Base-by-base conservation (phyloP, 2,797 vertebrate species). In the Mastacembelus armatus region DNA sequence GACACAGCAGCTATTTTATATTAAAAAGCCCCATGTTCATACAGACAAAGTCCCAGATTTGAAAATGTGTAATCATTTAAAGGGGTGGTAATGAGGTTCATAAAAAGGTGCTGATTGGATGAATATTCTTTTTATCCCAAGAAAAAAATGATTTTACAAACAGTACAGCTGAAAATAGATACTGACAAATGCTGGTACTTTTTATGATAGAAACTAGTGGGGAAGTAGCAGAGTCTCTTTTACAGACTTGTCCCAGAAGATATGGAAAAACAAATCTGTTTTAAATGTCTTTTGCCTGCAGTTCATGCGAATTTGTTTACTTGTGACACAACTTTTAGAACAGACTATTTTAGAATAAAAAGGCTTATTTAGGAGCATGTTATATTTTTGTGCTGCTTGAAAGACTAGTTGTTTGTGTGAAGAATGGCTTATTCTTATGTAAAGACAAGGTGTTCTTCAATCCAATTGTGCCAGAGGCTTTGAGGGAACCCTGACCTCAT, bases 401-500 rank as follows among this genome's bases (percentile, higher is more conserved):
- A 69, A 71, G 43, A 35, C 24, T 49, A 43, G 18, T 5, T 32
- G 71, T 83, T 78, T 74, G 59, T 18, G 38, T 51, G 22, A 52
- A 56, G 65, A 70, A 63, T 4, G 52, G 81, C 76, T 88, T 81
- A 71, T 81, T 16, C n/a, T 84, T 69, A 42, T 50, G 66, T 63
- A 47, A 81, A 78, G 71, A 62, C 48, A 10, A 74, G 77, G 77
- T 55, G 51, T 74, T 87, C 73, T 79, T 75, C 42, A 52, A 56
- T 78, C 68, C 78, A 80, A 82, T 88, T 81, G 82, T 56, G 51
- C 42, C 18, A 24, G 65, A 45, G 68, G 74, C 81, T 62, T 71
- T 57, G 36, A 55, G 83, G 78, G 83, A 87, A 74, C 79, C 81
- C 72, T 88, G 86, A 90, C 80, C 82, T 90, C 80, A 88, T 83